Percentiles rank a stretch among this genome's conserved stretches.
These are phyloP conservation scores for Actias luna DNA, from an alignment of 2,888 invertebrate species.

Conservation along the genomic window DNA sequence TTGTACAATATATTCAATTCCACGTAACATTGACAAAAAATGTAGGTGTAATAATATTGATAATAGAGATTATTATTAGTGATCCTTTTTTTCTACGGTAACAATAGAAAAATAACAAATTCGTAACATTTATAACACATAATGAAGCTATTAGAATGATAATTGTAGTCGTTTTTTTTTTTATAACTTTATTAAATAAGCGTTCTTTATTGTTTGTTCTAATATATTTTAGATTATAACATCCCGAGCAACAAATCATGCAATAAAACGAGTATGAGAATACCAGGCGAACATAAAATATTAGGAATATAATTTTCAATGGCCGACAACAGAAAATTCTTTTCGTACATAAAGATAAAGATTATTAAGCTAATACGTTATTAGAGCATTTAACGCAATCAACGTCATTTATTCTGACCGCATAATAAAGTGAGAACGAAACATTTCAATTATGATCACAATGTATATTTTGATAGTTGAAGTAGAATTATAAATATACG, in stretches of 20 bases:
- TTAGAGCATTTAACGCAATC: constrained; percentile 38
- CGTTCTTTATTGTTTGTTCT: not conserved
- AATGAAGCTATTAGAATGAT: no score
- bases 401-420: constrained; percentile 39
- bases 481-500: not conserved
- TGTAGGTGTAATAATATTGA: no score
- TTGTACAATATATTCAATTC: no score
- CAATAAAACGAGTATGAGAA: not conserved
- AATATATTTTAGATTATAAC: not conserved
- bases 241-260: no score
- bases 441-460: not conserved
- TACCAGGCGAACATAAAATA: constrained; percentile 28
- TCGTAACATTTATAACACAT: no score
- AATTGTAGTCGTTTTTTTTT: no score
- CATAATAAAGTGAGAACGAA: constrained; percentile 28
- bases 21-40: no score
- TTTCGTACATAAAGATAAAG: constrained; percentile 38
- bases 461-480: not conserved
- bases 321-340: constrained; percentile 33
- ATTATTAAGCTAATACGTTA: constrained; percentile 46
- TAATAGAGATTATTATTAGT: no score
- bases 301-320: constrained; percentile 32
- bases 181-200: not conserved
- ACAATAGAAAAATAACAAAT: no score
- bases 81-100: no score